Base-by-base conservation (phyloP, 1,140 invertebrate species). In the Diabrotica undecimpunctata region DNA sequence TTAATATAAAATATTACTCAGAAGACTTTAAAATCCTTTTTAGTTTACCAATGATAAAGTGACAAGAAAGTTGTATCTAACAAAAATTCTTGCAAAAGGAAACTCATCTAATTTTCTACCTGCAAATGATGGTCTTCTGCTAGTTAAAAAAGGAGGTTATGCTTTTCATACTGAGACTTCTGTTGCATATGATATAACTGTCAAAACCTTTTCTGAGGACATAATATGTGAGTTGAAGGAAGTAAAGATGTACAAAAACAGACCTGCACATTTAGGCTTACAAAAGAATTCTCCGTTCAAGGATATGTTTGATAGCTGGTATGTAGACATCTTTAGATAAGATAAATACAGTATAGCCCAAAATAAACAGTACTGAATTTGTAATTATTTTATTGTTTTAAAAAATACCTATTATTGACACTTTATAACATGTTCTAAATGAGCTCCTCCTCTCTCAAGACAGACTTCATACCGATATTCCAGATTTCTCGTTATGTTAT, bases 211-310 rank as follows among this genome's bases (percentile, higher is more conserved):
- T 56, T 62, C 67, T 12, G 62, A 70, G 61, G n/a, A 68, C 36
- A 67, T 66, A n/a, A 73, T 76, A 53, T 76, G 74, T 56, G 70
- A 76, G 41, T 58, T 77, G 52, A 71, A 69, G 54, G 73, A 76
- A 65, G 66, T 77, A 7, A 65, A 69, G 36, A 70, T 76, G 66
- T 77, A 72, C 55, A 46, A 63, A 12, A 64, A 54, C 1, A 67
- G 70, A 58, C 68, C 69, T 3, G 66, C 75, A 65, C 64, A 74
- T 38, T 66, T 67, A 2, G 68, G 58, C 64, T 66, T 72, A 13
- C 70, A 68, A 12, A 77, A 77, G 58, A 11, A 66, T 53, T 77
- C 75, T 41, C 71, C 72, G 0, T 70, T 74, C 53, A 70, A 65
- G 50, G 70, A 77, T 61, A 66, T 72, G 54, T 54, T 77, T 38